Conservation (phyloP, 2,797 vertebrate genomes). For the Sebastes matsubarae region DNA sequence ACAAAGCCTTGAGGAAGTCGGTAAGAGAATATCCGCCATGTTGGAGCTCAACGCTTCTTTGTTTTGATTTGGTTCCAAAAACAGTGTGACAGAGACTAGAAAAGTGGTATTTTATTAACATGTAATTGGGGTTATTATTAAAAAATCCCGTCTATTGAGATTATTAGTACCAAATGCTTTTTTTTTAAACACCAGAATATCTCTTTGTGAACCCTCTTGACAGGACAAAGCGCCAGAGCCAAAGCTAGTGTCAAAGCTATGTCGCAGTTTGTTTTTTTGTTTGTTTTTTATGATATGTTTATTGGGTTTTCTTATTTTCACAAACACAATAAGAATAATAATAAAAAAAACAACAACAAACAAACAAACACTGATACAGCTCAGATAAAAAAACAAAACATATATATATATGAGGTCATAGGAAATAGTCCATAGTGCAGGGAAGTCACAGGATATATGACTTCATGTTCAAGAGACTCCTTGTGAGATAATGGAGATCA, state of each 20-base stretch:
- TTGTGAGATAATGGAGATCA: too few species aligned
- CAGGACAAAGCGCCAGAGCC: neutral
- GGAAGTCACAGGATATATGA: too few species aligned
- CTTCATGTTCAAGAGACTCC: too few species aligned
- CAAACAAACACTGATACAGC: too few species aligned
- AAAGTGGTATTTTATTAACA: rapidly evolving
- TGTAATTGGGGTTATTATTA: rapidly evolving
- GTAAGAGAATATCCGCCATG: constrained; percentile 80
- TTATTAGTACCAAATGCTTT: rapidly evolving
- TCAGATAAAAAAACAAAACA: too few species aligned
- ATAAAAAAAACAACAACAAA: too few species aligned
- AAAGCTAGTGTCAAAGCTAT: neutral
- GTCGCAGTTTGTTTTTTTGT: constrained; percentile 11
- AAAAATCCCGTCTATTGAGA: rapidly evolving
- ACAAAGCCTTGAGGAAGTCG: constrained; percentile 82
- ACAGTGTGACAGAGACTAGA: neutral
- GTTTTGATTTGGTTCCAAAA: constrained; percentile 79
- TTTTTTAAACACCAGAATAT: neutral
- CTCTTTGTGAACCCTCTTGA: rapidly evolving
- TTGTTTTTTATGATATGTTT: neutral
- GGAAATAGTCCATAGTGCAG: too few species aligned
- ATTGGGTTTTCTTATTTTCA: too few species aligned
- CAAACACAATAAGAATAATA: too few species aligned
- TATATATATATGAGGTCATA: too few species aligned
- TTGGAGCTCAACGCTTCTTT: constrained; percentile 76